These are phyloP conservation scores for Melanotaenia maccullochi DNA, from an alignment of 2,797 vertebrate species.

Conservation along the genomic window DNA sequence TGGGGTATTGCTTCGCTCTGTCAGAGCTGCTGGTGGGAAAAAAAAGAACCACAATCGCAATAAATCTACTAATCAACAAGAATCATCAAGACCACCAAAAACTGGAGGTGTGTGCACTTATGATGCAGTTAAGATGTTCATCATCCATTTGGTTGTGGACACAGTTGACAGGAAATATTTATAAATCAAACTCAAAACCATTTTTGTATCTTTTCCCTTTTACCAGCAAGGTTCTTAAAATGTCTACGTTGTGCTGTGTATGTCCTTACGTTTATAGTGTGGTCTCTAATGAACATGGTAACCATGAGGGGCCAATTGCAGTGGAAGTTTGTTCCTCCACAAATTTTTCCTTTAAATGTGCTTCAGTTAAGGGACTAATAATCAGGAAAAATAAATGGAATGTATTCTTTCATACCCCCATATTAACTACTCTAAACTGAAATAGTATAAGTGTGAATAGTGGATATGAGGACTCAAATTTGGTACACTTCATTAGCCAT, in stretches of 20 bases:
- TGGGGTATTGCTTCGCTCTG: constrained; percentile 95
- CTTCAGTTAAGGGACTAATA: neutral
- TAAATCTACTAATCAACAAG: constrained; percentile 91
- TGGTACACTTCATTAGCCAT: neutral
- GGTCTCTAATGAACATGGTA: too few relatives aligned
- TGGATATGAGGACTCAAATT: neutral
- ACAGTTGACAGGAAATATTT: neutral
- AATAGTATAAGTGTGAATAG: neutral
- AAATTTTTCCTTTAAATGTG: neutral
- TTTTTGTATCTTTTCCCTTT: neutral
- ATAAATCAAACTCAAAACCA: neutral
- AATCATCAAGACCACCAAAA: constrained; percentile 88
- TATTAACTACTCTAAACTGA: neutral
- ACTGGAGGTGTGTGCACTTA: constrained; percentile 84
- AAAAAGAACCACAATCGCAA: constrained; percentile 94
- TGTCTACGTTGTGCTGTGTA: neutral
- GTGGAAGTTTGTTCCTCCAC: too few relatives aligned
- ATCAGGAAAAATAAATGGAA: too few relatives aligned
- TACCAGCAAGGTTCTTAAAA: neutral
- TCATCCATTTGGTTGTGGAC: neutral
- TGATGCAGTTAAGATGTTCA: neutral
- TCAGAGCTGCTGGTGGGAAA: constrained; percentile 92
- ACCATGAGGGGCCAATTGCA: too few relatives aligned
- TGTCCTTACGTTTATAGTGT: too few relatives aligned
- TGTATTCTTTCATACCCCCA: neutral